Conservation (phyloP, 2,888 invertebrate genomes). For the Aquatica leii region DNA sequence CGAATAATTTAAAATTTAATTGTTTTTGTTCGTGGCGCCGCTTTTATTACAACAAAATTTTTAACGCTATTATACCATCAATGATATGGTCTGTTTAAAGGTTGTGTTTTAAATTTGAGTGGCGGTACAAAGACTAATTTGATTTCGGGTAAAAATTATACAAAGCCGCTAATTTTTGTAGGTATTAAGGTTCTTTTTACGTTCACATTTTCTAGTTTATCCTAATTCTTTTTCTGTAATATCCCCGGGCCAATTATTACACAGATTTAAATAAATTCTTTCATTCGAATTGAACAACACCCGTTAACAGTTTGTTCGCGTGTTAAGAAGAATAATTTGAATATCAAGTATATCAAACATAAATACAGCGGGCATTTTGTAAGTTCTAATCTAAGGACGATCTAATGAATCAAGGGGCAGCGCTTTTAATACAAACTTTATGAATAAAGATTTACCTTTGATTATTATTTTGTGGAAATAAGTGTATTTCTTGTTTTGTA, state of each 20-base stretch:
- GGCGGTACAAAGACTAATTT: slow-evolving; percentile 10
- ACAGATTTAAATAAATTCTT: slow-evolving; percentile 38
- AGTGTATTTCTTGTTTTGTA: slow-evolving; percentile 22
- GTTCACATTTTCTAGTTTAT: slow-evolving; percentile 22
- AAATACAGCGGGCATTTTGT: slow-evolving; percentile 50
- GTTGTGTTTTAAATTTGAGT: slow-evolving; percentile 22
- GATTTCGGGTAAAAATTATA: slow-evolving; percentile 25
- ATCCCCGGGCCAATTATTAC: slow-evolving; percentile 33
- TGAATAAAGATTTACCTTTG: slow-evolving; percentile 38
- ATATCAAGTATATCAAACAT: slow-evolving; percentile 50
- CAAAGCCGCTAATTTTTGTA: slow-evolving; percentile 28
- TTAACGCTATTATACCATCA: slow-evolving; percentile 8
- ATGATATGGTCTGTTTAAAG: slow-evolving; percentile 14
- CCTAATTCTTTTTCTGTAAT: slow-evolving; percentile 32
- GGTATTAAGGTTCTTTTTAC: slow-evolving; percentile 26
- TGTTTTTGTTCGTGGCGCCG: background rate
- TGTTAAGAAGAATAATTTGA: slow-evolving; percentile 47
- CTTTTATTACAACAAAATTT: background rate
- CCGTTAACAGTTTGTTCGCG: slow-evolving; percentile 50
- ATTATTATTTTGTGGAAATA: slow-evolving; percentile 32
- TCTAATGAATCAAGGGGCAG: slow-evolving; percentile 37
- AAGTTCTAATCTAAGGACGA: slow-evolving; percentile 39
- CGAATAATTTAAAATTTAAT: slow-evolving; percentile 12
- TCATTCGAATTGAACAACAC: slow-evolving; percentile 39
- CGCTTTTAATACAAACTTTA: slow-evolving; percentile 39